Base-by-base conservation (phyloP, 2,113 vertebrate species). In the Crocuta crocuta region DNA sequence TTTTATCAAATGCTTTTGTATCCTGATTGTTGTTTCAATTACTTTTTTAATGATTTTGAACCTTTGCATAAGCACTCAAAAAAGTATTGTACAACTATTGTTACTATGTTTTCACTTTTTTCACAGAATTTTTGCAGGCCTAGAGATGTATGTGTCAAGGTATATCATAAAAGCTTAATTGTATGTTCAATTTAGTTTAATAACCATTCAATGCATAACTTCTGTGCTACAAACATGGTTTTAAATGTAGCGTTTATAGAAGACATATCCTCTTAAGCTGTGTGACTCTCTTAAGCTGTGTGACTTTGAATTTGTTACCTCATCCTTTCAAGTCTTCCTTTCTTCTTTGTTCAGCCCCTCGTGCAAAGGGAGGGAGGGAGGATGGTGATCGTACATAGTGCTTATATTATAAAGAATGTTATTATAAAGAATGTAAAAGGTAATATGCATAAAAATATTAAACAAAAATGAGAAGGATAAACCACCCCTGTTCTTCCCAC, bases 381-480 rank as follows among this genome's bases (percentile, higher is more conserved):
- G 13, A 31, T 31, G 74, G 7, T 55, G 17, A 74, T 89, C 39
- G 48, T 66, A 80, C 24, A 28, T 70, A 45, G 4, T 3, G 71
- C 53, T 78, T 23, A 6, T 39, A 39, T 39, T 39, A 39, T 39
- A 39, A 39, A 39, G 39, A 39, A 39, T 2, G 33, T 61, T 83
- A 7, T 28, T 55, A 16, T 28, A 31, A 79, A 84, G 6, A 68
- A 68, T 55, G 24, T 28, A 43, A 85, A 28, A 71, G 50, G 35
- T 5, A 50, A 96, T 43, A 61, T 70, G 63, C 0, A 31, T 76
- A 21, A 94, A 92, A 74, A 53, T 91, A 76, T 79, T 92, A 71
- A 28, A 79, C 21, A 80, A 93, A 91, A 90, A 35, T 43, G 11
- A 63, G 31, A 96, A 73, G 2, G 11, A 79, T 73, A 82, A 76